Evolutionary conservation across 2,888 invertebrate genomes (phyloP), one percentile per base, ranked within the genome.

Genomic region (Punctoribates punctum): DNA sequence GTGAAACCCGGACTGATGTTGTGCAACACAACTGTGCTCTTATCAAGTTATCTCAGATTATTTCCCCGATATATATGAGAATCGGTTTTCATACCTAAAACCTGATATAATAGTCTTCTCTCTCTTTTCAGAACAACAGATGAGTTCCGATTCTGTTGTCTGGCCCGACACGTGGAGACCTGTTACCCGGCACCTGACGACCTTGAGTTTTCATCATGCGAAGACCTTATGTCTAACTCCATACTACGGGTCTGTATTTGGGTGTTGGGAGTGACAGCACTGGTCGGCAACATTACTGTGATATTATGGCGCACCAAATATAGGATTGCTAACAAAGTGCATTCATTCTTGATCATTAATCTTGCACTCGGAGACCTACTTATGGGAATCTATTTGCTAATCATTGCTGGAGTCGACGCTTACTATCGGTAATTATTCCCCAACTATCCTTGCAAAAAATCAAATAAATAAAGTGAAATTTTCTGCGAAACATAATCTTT

Each of bases 321-420:
- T 78, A 82, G 70, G 60, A 75, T 65, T n/a, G 23, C 75, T 15
- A 73, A 62, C 38, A 80, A 83, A 85, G 85, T 86, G 3, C 86
- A 86, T 80, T 86, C 84, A 9, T 83, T 84, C 78, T 81, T 84
- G 65, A 84, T 84, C 65, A 82, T 83, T 29, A 84, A 84, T 80
- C 80, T 84, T 65, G 84, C 84, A 1, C 77, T 84, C 29, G 84
- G 84, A 5, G 84, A 84, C 78, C 80, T 84, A 17, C 80, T 84
- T 75, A 84, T 84, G 84, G 84, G 84, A 17, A 81, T 82, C 25
- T 84, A 84, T 77, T 78, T 84, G 60, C 78, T 84, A 29, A 81
- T 84, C 20, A 84, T 84, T 57, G 84, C 84, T 1, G 79, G 81
- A 2, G 83, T 83, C 11, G 84, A 84, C 79, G 80, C 81, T 60